Evolutionary conservation across 2,797 vertebrate species (phyloP).

Genomic region (Phoxinus dragarum): DNA sequence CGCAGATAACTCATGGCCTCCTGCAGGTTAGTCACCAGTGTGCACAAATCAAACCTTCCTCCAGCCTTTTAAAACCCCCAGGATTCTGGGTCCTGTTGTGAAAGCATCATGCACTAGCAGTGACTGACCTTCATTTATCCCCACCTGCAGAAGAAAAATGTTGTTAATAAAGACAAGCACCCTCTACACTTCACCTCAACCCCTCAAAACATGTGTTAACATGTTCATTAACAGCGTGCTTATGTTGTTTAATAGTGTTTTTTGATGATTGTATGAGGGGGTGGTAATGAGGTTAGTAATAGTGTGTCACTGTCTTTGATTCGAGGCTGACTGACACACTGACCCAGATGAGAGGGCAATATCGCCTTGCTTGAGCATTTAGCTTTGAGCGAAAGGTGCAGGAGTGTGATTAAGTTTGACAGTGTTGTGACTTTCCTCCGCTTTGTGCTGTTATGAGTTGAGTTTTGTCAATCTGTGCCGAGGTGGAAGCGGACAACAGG

Average conservation of each 20-base stretch:
- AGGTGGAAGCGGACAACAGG: constrained; percentile 22
- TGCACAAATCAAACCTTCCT: constrained; percentile 33
- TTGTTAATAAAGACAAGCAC: constrained; percentile 8
- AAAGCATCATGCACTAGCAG: constrained; percentile 1
- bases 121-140: constrained; percentile 46
- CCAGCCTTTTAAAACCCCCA: constrained; percentile 14
- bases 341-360: constrained; percentile 57
- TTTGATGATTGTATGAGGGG: constrained; percentile 1
- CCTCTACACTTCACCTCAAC: neutral
- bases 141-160: neutral
- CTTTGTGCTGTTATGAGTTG: constrained; percentile 36
- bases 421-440: constrained; percentile 48
- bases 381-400: constrained; percentile 29
- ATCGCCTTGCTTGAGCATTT: neutral
- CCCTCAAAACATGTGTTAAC: constrained; percentile 14
- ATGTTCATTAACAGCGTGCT: neutral
- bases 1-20: constrained; percentile 12
- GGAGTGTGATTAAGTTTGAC: constrained; percentile 42
- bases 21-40: constrained; percentile 12
- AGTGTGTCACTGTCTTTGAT: constrained; percentile 52
- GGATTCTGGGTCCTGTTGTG: constrained; percentile 24
- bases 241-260: neutral
- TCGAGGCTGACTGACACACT: constrained; percentile 51
- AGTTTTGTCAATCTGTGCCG: constrained; percentile 10
- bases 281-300: constrained; percentile 41